These are phyloP conservation scores for Plodia interpunctella DNA, from an alignment of 1,140 invertebrate genomes.

Conservation along the genomic window DNA sequence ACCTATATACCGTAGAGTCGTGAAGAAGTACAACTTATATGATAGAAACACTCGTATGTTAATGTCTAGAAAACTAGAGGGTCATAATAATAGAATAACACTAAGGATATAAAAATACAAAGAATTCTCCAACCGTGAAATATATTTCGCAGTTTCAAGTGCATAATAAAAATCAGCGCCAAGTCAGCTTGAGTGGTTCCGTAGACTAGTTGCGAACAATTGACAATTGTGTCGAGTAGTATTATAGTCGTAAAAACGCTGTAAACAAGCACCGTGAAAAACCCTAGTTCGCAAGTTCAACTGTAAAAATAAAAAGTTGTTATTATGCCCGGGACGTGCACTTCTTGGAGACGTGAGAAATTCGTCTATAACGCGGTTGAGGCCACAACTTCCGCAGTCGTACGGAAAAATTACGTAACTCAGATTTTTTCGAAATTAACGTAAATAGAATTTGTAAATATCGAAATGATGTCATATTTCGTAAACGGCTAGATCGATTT, in stretches of 20 bases:
- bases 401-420: too few relatives aligned
- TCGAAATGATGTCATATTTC: too few relatives aligned
- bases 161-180: slow-evolving; percentile 2
- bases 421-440: too few relatives aligned
- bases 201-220: background rate
- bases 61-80: too few relatives aligned
- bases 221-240: background rate
- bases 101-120: background rate
- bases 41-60: too few relatives aligned
- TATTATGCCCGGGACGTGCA: background rate
- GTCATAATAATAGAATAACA: too few relatives aligned
- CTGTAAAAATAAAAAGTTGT: slow-evolving; percentile 6
- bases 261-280: slow-evolving; percentile 4
- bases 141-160: background rate
- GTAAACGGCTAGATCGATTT: too few relatives aligned
- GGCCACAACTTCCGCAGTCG: too few relatives aligned
- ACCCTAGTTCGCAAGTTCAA: slow-evolving; percentile 2
- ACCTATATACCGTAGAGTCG: too few relatives aligned
- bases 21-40: too few relatives aligned
- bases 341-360: background rate
- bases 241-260: slow-evolving; percentile 1
- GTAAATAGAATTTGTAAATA: too few relatives aligned
- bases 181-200: background rate
- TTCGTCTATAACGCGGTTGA: background rate
- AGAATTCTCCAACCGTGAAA: background rate